Base-by-base conservation (phyloP, 2,888 invertebrate genomes). In the Drosophila kambysellisi region DNA sequence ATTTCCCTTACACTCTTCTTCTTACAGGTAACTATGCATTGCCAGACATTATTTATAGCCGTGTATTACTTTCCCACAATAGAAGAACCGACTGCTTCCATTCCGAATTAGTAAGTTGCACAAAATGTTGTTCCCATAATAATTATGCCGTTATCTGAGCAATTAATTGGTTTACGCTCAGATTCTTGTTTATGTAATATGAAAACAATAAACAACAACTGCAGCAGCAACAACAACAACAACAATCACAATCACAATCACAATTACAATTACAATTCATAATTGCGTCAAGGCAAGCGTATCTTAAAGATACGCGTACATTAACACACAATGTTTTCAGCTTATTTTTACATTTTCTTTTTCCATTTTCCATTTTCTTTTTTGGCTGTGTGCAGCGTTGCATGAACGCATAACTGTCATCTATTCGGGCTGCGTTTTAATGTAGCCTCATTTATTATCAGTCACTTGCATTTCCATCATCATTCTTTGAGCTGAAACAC, bases 241-340 rank as follows among this genome's bases (percentile, higher is more conserved):
- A 53, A 46, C 29, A 53, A 15, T n/a, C 37, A 41, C 9, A 41
- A 35, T 33, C 29, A 65, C 30, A 52, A n/a, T 37, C 9, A 29
- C 20, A 69, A 78, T 64, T 51, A 72, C 62, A 59, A 59, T 53
- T 60, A 81, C 54, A 71, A 43, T 54, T 64, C 33, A 71, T 88
- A 76, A 85, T 83, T 88, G 83, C 56, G 65, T 20, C 72, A 77
- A 79, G 76, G 79, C 64, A 88, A 85, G 86, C 88, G 84, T 84
- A 77, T 83, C 88, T 85, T 69, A 1, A 74, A 84, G 81, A 81
- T 85, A 75, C 65, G 46, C 41, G 46, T 68, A 60, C 60, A 79
- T 70, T 66, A 71, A 71, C 68, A 72, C 69, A 76, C 65, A 64
- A 56, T 60, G 64, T 73, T 56, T 39, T 9, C 25, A 43, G 57